Evolutionary conservation across 2,888 invertebrate genomes (phyloP), one percentile per base, ranked within the genome.

Genomic region (Drosophila paracracens): DNA sequence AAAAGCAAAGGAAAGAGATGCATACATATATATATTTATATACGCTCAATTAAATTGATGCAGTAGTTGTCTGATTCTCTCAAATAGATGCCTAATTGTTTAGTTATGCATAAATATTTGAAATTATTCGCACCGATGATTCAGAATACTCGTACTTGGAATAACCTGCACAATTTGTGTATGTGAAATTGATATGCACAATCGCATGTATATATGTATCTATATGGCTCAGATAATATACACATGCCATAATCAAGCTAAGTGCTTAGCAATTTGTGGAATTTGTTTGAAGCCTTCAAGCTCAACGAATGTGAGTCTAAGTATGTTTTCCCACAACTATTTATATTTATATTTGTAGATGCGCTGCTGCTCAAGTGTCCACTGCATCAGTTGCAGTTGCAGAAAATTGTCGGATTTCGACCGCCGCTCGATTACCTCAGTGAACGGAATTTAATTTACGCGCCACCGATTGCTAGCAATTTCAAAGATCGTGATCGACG

Each of bases 331-430:
- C 25, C 46, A 46, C 13, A 48, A 13, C n/a, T 58, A 53, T 62
- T 64, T 58, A n/a, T 46, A n/a, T 27, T 16, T 8, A 52, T 40
- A 53, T 56, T 68, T 68, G n/a, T 66, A 91, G 91, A 80, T 84
- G 89, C 90, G 33, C 70, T 92, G 58, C 83, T 92, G 48, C 91
- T 93, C 63, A 91, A 93, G 79, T 93, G 93, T 74, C 92, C 93
- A 11, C 73, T 92, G 59, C 91, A 93, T 70, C 92, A 93, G 85
- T 74, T 93, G 86, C 92, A 92, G 74, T 86, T 93, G 75, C 92
- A 93, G 79, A 93, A 93, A 77, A 92, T 93, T 58, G 89, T 93
- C 21, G 93, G 93, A 10, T 93, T 91, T 82, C 92, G 93, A 3
- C 93, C 93, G 7, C 88, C 92, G 2, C 53, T 87, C 11, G 90